These are phyloP conservation scores for Hephaestus fuliginosus DNA, from an alignment of 2,797 vertebrate species.

Conservation along the genomic window DNA sequence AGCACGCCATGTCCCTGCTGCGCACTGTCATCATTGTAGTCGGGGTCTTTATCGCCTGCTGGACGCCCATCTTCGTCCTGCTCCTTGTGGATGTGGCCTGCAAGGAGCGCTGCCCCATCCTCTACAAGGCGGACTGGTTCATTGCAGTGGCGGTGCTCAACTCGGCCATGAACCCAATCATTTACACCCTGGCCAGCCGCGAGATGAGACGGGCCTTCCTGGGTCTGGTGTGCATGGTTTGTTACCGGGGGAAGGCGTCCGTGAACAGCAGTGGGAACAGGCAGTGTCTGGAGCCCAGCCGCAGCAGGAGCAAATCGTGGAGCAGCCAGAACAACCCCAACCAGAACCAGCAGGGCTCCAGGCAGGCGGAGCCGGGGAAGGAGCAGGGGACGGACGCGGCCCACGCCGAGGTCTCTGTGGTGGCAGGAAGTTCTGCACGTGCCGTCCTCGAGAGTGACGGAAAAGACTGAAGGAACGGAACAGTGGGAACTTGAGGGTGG, in stretches of 20 bases:
- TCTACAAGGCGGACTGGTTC: conserved; percentile 93
- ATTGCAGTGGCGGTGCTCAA: conserved; percentile 93
- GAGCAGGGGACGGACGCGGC: conserved; percentile 34
- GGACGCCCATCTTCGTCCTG: conserved; percentile 94
- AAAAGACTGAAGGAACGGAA: conserved; percentile 29
- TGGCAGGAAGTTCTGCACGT: conserved; percentile 48
- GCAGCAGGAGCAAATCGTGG: conserved; percentile 93
- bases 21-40: conserved; percentile 96
- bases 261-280: conserved; percentile 70
- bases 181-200: conserved; percentile 96
- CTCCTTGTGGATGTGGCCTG: conserved; percentile 95
- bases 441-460: conserved; percentile 5
- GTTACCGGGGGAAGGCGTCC: conserved; percentile 78
- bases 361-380: conserved; percentile 44
- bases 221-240: conserved; percentile 88
- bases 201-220: conserved; percentile 96
- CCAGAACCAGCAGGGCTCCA: conserved; percentile 75
- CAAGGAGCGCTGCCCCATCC: conserved; percentile 83
- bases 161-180: conserved; percentile 96
- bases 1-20: conserved; percentile 94
- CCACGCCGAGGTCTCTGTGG: conserved; percentile 51
- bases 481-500: background rate
- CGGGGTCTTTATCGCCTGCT: conserved; percentile 94
- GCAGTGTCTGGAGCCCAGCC: conserved; percentile 85
- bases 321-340: conserved; percentile 90